These are phyloP conservation scores for Podargus strigoides DNA, from an alignment of 2,797 vertebrate species.

Conservation along the genomic window DNA sequence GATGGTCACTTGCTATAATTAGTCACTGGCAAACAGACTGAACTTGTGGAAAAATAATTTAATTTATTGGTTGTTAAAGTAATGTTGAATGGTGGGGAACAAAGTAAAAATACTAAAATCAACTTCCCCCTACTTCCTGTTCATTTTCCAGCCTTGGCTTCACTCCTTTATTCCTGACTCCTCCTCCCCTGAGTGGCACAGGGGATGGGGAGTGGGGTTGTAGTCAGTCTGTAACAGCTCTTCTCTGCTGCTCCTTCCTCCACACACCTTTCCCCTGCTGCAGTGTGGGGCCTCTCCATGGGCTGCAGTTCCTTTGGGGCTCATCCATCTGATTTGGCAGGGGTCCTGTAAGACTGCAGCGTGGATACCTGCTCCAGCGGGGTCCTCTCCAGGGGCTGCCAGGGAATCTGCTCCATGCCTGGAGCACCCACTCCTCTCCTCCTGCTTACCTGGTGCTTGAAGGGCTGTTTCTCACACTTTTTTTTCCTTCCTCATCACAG, in stretches of 20 bases:
- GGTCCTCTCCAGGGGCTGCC: background rate
- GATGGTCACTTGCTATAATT: background rate
- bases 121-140: background rate
- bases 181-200: background rate
- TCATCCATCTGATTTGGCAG: background rate
- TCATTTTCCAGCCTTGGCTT: background rate
- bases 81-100: background rate
- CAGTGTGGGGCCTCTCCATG: background rate
- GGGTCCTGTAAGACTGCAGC: rapidly evolving
- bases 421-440: background rate
- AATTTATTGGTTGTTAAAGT: background rate
- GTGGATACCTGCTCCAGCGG: background rate
- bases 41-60: background rate
- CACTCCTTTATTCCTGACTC: background rate
- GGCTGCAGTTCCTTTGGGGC: background rate
- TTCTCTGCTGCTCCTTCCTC: background rate
- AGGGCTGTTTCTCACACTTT: background rate
- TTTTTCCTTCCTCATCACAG: background rate
- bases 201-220: background rate
- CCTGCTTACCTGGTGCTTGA: background rate
- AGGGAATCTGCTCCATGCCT: background rate
- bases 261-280: background rate
- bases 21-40: background rate
- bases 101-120: background rate
- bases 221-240: background rate